Evolutionary conservation across 1,140 invertebrate species (phyloP).

Genomic region (Drosophila melanica): DNA sequence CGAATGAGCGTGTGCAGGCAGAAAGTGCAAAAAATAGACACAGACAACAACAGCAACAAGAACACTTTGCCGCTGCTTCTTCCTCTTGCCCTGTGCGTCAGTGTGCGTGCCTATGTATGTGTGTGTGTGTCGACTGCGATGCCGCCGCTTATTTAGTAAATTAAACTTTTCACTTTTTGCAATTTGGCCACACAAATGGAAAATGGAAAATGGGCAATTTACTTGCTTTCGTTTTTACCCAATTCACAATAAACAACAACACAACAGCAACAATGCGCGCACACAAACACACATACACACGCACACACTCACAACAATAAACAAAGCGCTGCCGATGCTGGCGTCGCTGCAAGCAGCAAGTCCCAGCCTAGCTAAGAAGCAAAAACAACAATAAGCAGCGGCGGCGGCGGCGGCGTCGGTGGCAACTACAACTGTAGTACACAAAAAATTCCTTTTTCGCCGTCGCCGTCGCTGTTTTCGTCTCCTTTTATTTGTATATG

Average conservation of each 20-base stretch:
- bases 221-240: slow-evolving; percentile 50
- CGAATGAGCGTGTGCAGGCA: slow-evolving; percentile 75
- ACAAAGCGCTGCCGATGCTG: slow-evolving; percentile 41
- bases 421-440: slow-evolving; percentile 53
- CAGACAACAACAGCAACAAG: slow-evolving; percentile 47
- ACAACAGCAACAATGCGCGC: slow-evolving; percentile 15
- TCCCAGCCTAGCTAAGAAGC: slow-evolving; percentile 39
- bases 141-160: slow-evolving; percentile 72
- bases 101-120: slow-evolving; percentile 22
- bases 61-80: slow-evolving; percentile 50
- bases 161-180: slow-evolving; percentile 80
- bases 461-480: slow-evolving; percentile 25
- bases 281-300: slow-evolving; percentile 7
- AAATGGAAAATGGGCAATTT: slow-evolving; percentile 58
- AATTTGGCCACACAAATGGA: slow-evolving; percentile 55
- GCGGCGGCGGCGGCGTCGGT: slow-evolving; percentile 37
- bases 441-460: slow-evolving; percentile 74
- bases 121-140: slow-evolving; percentile 32
- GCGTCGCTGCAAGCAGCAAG: slow-evolving; percentile 40
- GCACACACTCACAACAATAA: slow-evolving; percentile 32
- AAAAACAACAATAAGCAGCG: slow-evolving; percentile 41
- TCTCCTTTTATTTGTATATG: slow-evolving; percentile 42
- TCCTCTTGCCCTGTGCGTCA: slow-evolving; percentile 9
- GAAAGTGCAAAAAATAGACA: slow-evolving; percentile 77
- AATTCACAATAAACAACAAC: slow-evolving; percentile 43